Conservation (phyloP, 2,888 invertebrate genomes). For the Stegophylla sp. region DNA sequence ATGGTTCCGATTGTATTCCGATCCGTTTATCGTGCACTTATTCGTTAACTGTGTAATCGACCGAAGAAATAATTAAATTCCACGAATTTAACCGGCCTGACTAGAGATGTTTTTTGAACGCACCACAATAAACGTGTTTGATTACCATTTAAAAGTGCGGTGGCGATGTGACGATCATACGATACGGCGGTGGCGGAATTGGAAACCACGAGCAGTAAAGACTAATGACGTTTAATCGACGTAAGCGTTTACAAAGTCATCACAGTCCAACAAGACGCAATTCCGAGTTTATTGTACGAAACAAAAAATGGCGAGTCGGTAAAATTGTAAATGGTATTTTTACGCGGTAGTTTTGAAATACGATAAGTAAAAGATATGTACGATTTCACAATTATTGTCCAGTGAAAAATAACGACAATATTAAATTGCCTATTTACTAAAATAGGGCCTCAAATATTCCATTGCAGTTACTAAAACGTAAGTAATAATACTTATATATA, state of each 20-base stretch:
- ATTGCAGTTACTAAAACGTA: too few relatives aligned
- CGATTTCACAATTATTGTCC: too few relatives aligned
- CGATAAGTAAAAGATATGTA: too few relatives aligned
- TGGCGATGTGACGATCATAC: not conserved
- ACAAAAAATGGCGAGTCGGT: too few relatives aligned
- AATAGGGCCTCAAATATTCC: too few relatives aligned
- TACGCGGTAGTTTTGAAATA: too few relatives aligned
- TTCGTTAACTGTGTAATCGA: not conserved
- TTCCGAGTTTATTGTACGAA: too few relatives aligned
- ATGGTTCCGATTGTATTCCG: not conserved
- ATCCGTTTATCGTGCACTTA: not conserved
- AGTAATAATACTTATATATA: too few relatives aligned
- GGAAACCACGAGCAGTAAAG: not conserved
- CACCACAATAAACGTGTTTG: not conserved
- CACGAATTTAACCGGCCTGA: not conserved
- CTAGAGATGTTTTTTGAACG: not conserved
- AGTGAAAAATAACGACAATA: too few relatives aligned
- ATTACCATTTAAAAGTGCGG: not conserved
- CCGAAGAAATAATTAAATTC: not conserved
- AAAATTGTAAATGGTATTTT: too few relatives aligned
- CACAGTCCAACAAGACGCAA: too few relatives aligned
- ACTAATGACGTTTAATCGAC: not conserved
- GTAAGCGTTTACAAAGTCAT: not conserved
- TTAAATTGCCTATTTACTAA: too few relatives aligned
- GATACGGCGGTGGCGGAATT: not conserved